phyloP scores from a whole-genome alignment of 2,888 invertebrate genomes.

The Onthophagus sagittarius region DNA sequence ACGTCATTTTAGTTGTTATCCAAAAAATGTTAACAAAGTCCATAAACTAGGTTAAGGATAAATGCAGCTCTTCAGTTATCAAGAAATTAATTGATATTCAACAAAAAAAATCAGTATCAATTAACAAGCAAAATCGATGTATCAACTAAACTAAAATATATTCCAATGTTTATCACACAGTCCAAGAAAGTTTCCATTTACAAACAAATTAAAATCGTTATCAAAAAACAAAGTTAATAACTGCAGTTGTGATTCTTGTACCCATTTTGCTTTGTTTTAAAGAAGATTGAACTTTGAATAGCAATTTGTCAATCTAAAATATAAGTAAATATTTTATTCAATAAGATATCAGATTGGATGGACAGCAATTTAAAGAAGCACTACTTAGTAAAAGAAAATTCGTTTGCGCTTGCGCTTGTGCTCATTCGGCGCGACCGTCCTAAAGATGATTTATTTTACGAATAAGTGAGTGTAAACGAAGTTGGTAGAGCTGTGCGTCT shows the following conservation, averaged over 20 bases:
- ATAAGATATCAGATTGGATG: not conserved
- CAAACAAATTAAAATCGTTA: not conserved
- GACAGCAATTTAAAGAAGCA: not conserved
- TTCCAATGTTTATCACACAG: too few species aligned
- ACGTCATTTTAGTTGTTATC: too few species aligned
- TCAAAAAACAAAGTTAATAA: not conserved
- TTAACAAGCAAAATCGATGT: not conserved
- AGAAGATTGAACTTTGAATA: not conserved
- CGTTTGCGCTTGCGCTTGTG: not conserved
- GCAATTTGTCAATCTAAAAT: not conserved
- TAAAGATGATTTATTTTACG: conserved; percentile 9
- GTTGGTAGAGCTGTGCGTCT: not conserved
- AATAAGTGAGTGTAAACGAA: conserved; percentile 3
- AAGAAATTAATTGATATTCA: too few species aligned
- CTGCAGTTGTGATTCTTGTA: not conserved
- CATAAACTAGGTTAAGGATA: too few species aligned
- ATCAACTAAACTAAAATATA: not conserved
- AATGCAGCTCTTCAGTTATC: too few species aligned
- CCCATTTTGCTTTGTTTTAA: not conserved
- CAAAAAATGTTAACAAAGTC: too few species aligned
- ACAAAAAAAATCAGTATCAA: too few species aligned
- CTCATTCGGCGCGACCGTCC: not conserved
- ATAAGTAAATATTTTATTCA: not conserved
- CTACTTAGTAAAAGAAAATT: not conserved
- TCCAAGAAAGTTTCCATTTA: not conserved